Base-by-base conservation (phyloP, 2,888 invertebrate genomes). In the Cepaea hortensis region DNA sequence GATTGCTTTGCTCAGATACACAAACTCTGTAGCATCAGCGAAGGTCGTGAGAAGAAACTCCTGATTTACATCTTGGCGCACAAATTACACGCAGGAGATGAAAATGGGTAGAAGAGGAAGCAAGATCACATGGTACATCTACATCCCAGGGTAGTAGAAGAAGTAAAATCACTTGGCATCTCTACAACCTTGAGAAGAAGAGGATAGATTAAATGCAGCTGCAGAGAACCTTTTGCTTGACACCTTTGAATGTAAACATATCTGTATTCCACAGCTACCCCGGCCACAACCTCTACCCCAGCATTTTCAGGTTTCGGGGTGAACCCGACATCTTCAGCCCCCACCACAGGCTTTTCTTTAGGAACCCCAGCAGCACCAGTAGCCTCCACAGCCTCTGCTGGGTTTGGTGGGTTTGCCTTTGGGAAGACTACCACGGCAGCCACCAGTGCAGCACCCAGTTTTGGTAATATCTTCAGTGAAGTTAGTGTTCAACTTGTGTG, bases 321-420 rank as follows among this genome's bases (percentile, higher is more conserved):
- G 76, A 77, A 68, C 35, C 61, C 83, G 6, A 61, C 88, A 48
- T 76, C 87, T 20, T 82, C 88, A 61, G 83, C 87, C 0, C 55
- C 55, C 7, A 48, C 85, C 13, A 72, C 87, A 35, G 89, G 89
- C 6, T 77, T 88, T 35, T 80, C 84, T 72, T 84, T 89, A 48
- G 80, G 81, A 13, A 11, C 55, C 11, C 61, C 79, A 15, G 46
- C 75, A 46, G 62, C 84, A n/a, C 79, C 90, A 46, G 87, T 88
- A 77, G 18, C 89, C 65, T 81, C 87, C n/a, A 82, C 89, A 18
- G 55, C 89, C 61, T 72, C 89, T 50, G 48, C 86, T 0, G 88
- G 85, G 18, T 48, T 87, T 61, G 82, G 85, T 15, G 90, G 90
- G 61, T 90, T 91, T 72, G 83, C 46, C 13, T 89, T 91, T 84